These are phyloP conservation scores for Paralichthys olivaceus DNA, from an alignment of 2,113 vertebrate species.

Conservation along the genomic window DNA sequence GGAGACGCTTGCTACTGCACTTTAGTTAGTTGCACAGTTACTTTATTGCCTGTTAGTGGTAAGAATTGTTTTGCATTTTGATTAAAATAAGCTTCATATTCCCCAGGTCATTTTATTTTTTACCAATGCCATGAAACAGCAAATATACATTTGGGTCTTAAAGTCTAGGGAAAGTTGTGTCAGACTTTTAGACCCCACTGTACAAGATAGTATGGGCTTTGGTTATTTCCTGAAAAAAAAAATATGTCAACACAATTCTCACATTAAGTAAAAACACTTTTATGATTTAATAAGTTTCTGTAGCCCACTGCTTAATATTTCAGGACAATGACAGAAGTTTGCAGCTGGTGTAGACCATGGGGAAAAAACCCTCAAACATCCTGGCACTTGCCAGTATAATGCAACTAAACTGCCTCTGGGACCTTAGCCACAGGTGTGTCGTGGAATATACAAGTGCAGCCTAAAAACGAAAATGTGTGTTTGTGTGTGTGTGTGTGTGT, in stretches of 20 bases:
- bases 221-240: neutral
- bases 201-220: too few relatives aligned
- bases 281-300: neutral
- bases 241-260: neutral
- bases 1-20: neutral
- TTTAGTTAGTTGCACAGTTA: neutral
- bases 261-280: neutral
- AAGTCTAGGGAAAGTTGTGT: neutral
- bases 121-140: neutral
- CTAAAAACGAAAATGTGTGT: neutral
- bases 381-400: slow-evolving; percentile 19
- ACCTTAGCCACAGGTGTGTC: slow-evolving; percentile 12
- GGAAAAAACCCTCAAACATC: neutral
- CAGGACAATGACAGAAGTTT: neutral
- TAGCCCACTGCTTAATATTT: neutral
- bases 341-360: neutral
- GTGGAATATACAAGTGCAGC: slow-evolving; percentile 18
- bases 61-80: neutral
- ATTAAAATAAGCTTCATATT: neutral
- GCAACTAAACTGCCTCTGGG: slow-evolving; percentile 28
- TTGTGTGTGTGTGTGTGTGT: neutral
- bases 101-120: neutral
- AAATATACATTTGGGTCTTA: neutral
- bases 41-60: neutral
- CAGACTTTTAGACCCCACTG: neutral